Evolutionary conservation across 2,888 invertebrate genomes (phyloP).

Genomic region (Conops quadrifasciatus): DNA sequence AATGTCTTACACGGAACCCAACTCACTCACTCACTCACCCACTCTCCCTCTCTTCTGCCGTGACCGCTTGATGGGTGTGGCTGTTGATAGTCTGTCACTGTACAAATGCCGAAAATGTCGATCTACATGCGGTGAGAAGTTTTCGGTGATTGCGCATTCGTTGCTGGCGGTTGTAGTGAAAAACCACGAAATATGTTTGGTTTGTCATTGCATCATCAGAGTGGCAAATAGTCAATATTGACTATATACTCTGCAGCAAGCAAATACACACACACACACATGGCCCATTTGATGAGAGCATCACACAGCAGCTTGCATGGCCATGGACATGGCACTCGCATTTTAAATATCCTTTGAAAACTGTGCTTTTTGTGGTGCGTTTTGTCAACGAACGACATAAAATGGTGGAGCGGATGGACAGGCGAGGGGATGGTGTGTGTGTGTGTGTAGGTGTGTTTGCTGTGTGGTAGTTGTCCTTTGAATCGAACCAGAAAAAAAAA

Average conservation of each 20-base stretch:
- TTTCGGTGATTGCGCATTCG: slow-evolving; percentile 28
- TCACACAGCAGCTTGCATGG: slow-evolving; percentile 14
- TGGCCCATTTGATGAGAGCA: slow-evolving; percentile 20
- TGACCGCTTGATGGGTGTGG: background rate
- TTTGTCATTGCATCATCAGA: slow-evolving; percentile 52
- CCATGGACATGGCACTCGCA: background rate
- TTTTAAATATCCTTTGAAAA: slow-evolving; percentile 35
- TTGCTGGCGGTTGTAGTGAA: slow-evolving; percentile 49
- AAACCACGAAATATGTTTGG: slow-evolving; percentile 62
- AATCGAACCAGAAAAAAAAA: slow-evolving; percentile 8
- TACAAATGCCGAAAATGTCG: slow-evolving; percentile 4
- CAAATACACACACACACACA: slow-evolving; percentile 32
- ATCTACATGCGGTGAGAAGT: slow-evolving; percentile 27
- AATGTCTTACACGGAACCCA: too few species aligned
- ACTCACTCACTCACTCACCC: too few species aligned
- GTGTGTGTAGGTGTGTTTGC: background rate
- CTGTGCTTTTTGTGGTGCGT: slow-evolving; percentile 37
- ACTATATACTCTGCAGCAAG: slow-evolving; percentile 35
- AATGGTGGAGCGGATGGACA: slow-evolving; percentile 31
- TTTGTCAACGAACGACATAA: slow-evolving; percentile 20
- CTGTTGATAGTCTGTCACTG: too few species aligned
- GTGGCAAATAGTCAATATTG: slow-evolving; percentile 21
- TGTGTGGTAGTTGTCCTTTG: slow-evolving; percentile 10
- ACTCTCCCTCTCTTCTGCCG: too few species aligned
- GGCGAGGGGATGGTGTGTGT: slow-evolving; percentile 26